phyloP scores from a whole-genome alignment of 2,797 vertebrate species.

The Cyprinodon diabolis region DNA sequence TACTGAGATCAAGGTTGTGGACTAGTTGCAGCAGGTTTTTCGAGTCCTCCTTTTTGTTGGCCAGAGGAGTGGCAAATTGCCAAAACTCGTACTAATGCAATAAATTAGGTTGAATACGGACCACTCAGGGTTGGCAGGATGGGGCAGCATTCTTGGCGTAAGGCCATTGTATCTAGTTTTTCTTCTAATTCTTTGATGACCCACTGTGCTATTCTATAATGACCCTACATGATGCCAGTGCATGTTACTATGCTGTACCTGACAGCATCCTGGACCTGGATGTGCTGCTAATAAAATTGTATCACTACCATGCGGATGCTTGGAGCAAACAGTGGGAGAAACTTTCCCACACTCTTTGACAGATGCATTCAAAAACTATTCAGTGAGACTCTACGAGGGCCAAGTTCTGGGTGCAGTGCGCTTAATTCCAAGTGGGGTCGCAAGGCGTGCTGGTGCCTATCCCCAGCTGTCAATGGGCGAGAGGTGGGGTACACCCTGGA shows the following conservation, averaged over 20 bases:
- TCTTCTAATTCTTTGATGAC: background rate
- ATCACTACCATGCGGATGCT: background rate
- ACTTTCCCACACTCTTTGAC: too few species aligned
- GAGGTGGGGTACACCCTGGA: too few species aligned
- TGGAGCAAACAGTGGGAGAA: background rate
- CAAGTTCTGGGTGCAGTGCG: background rate
- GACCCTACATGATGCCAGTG: background rate
- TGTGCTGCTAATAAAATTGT: background rate
- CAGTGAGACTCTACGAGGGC: background rate
- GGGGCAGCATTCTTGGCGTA: background rate
- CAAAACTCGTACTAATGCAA: background rate
- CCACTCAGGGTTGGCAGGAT: too few species aligned
- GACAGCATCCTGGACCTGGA: background rate
- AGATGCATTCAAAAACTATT: background rate
- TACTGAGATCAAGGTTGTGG: background rate
- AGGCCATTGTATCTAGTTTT: background rate
- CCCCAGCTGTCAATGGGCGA: too few species aligned
- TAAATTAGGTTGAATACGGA: background rate
- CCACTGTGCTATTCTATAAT: background rate
- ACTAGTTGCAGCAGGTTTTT: background rate
- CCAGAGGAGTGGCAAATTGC: background rate
- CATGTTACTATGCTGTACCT: background rate
- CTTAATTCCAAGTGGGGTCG: too few species aligned
- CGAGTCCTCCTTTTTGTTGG: background rate
- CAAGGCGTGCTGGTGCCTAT: too few species aligned